Evolutionary conservation across 2,113 vertebrate genomes (phyloP), one percentile per base, ranked within the genome.

Genomic region (Pandion haliaetus): DNA sequence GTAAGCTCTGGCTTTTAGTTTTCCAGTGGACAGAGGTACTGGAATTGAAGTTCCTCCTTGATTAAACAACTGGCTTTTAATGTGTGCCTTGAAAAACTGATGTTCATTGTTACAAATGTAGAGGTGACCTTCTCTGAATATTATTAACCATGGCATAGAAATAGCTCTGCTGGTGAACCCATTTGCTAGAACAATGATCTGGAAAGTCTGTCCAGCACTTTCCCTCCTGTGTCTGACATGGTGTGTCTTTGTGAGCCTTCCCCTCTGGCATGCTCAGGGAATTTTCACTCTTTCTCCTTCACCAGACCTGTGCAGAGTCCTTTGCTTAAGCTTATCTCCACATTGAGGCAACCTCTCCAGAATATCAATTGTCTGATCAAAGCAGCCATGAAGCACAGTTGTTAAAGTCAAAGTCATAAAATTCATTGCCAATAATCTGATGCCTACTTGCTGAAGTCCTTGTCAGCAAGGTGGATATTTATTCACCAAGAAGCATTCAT

Each of bases 321-420:
- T 92, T 88, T 88, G 67, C 90, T 88, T 82, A 61, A 93, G 90
- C 71, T 88, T 76, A 78, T 81, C 88, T 95, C 74, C 55, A 54
- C 2, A 0, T 58, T n/a, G 74, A 96, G 42, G 63, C 71, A 94
- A 83, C 92, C 76, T 81, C 82, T 83, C 76, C 9, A 23, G 97
- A 95, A 97, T 97, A 97, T 86, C 95, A 96, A 96, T 97, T 93
- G 82, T 86, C 79, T 96, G 82, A 96, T 96, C 85, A 94, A 96
- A 96, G 95, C 95, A 94, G 90, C 84, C 87, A 69, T 90, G 91
- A 93, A 85, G 70, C 54, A 4, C 50, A 58, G 88, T 62, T 85
- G 74, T 91, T 96, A 90, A 96, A 96, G 95, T 94, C 85, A 93
- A 95, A 93, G 91, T 76, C 92, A 78, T 88, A 94, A 95, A 93